Percentiles rank a stretch among this genome's conserved stretches.
These are phyloP conservation scores for Chymomyza amoena DNA, from an alignment of 2,888 invertebrate genomes.

Conservation along the genomic window DNA sequence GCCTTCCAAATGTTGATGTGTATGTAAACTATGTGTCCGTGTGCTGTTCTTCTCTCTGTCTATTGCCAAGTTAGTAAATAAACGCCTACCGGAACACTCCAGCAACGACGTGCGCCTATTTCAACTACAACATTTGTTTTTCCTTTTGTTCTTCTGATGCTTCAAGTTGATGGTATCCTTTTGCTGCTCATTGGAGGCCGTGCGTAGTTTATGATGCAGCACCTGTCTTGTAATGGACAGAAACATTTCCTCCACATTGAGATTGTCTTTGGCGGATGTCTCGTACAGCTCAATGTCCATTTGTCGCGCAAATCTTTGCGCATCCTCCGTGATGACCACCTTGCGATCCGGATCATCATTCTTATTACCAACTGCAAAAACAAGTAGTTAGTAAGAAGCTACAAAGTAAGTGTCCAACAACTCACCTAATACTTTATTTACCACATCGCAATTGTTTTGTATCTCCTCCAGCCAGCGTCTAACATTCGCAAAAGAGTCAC, in stretches of 20 bases:
- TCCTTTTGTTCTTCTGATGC: slow-evolving; percentile 73
- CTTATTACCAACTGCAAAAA: slow-evolving; percentile 91
- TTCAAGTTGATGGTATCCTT: slow-evolving; percentile 77
- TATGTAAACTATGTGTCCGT: slow-evolving; percentile 20
- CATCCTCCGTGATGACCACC: slow-evolving; percentile 98
- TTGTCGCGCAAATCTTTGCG: slow-evolving; percentile 96
- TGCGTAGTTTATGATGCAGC: slow-evolving; percentile 77
- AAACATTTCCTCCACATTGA: slow-evolving; percentile 98
- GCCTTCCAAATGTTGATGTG: background rate
- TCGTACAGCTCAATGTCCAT: slow-evolving; percentile 98
- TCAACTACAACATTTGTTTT: slow-evolving; percentile 78
- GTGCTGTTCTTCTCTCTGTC: background rate
- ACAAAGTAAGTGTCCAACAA: background rate
- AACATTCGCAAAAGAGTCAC: slow-evolving; percentile 99
- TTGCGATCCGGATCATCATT: slow-evolving; percentile 96
- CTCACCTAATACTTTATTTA: slow-evolving; percentile 96
- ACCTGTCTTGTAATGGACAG: slow-evolving; percentile 83
- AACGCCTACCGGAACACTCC: background rate
- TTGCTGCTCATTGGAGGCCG: slow-evolving; percentile 76
- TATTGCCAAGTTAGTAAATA: background rate
- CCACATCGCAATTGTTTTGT: slow-evolving; percentile 99
- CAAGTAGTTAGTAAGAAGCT: too few species aligned
- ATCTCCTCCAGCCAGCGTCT: slow-evolving; percentile 99
- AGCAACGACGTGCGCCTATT: slow-evolving; percentile 32
- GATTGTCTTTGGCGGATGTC: slow-evolving; percentile 99